Conservation (phyloP, 2,113 vertebrate species). For the Baryphthengus martii region DNA sequence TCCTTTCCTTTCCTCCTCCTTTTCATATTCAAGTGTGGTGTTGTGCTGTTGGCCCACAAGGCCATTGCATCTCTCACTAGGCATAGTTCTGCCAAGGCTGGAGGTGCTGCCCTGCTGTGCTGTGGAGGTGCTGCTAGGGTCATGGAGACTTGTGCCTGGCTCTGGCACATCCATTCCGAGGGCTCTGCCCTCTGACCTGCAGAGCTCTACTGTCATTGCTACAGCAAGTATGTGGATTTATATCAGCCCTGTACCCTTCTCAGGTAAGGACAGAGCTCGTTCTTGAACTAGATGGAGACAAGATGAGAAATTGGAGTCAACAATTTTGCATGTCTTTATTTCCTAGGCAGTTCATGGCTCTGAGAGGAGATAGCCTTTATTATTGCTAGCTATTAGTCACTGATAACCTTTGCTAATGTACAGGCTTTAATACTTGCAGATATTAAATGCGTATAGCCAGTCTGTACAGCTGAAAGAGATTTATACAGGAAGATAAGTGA, state of each 20-base stretch:
- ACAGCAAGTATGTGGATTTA: accelerated
- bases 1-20: background rate
- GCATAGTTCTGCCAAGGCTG: background rate
- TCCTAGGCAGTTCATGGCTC: background rate
- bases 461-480: background rate
- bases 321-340: background rate
- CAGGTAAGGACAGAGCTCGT: background rate
- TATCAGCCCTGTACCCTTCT: background rate
- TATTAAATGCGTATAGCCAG: background rate
- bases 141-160: accelerated
- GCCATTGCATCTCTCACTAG: accelerated
- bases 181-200: background rate
- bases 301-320: background rate
- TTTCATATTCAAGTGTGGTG: background rate
- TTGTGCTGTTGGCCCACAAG: accelerated
- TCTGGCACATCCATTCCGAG: background rate
- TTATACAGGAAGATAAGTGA: background rate
- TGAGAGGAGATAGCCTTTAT: background rate
- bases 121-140: accelerated
- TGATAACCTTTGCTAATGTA: background rate
- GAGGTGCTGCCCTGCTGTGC: background rate
- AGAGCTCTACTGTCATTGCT: background rate
- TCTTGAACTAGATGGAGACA: background rate
- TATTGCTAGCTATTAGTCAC: background rate
- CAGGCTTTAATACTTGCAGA: background rate